phyloP scores from a whole-genome alignment of 2,797 vertebrate species.

The Anguilla pacifica region DNA sequence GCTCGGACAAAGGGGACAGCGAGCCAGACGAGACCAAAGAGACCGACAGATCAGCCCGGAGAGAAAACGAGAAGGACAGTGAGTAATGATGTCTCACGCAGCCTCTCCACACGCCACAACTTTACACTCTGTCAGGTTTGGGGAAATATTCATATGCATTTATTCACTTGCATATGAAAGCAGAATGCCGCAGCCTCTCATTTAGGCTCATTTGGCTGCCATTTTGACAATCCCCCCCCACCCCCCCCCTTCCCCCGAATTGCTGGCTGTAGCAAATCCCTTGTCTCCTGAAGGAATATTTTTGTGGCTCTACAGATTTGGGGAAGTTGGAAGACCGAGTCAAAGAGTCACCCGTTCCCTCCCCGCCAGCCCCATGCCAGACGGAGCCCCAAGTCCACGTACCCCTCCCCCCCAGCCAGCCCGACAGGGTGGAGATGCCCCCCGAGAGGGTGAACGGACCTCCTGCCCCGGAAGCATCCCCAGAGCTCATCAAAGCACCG shows the following conservation, averaged over 20 bases:
- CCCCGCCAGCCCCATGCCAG: slow-evolving; percentile 45
- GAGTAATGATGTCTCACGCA: not conserved
- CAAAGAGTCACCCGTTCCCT: slow-evolving; percentile 66
- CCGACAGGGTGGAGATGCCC: slow-evolving; percentile 58
- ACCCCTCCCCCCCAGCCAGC: slow-evolving; percentile 54
- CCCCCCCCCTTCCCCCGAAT: not conserved
- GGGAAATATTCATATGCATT: too few relatives aligned
- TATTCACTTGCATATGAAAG: too few relatives aligned
- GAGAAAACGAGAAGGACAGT: slow-evolving; percentile 74
- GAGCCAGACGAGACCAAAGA: slow-evolving; percentile 90
- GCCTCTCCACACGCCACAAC: slow-evolving; percentile 24
- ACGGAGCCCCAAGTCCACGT: slow-evolving; percentile 68
- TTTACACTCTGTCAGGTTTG: slow-evolving; percentile 18
- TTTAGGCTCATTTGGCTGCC: too few relatives aligned
- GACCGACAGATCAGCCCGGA: slow-evolving; percentile 71
- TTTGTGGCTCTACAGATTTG: slow-evolving; percentile 51
- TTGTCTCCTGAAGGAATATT: not conserved
- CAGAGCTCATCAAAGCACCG: slow-evolving; percentile 65
- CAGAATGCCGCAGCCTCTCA: not conserved
- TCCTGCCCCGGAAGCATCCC: slow-evolving; percentile 55
- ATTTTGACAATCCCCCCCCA: too few relatives aligned
- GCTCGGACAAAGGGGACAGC: slow-evolving; percentile 82
- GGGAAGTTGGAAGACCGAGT: slow-evolving; percentile 56
- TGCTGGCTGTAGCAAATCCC: slow-evolving; percentile 12
- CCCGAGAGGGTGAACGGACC: slow-evolving; percentile 54